Evolutionary conservation across 2,113 vertebrate species (phyloP).

Genomic region (Alces alces): DNA sequence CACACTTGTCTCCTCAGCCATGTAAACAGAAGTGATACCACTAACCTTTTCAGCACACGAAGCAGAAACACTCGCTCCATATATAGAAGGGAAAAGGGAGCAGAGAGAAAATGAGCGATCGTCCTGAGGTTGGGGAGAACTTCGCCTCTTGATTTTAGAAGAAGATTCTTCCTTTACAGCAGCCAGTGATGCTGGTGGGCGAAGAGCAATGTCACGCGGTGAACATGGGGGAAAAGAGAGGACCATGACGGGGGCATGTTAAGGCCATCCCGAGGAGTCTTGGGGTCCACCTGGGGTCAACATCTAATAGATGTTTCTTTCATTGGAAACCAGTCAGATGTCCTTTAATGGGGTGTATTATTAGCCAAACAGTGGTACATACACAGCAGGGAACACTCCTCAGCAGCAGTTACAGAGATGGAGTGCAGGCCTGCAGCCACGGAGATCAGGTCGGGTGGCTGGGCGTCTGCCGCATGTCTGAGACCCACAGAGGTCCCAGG

Average conservation of each 20-base stretch:
- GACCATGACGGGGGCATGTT: background rate
- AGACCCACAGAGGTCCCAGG: background rate
- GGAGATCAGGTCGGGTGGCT: accelerated
- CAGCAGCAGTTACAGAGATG: background rate
- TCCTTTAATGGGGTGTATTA: background rate
- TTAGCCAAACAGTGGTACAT: background rate
- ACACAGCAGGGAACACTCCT: background rate
- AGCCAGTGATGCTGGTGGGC: background rate
- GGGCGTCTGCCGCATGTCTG: too few species aligned
- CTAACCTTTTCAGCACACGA: background rate
- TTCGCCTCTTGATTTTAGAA: background rate
- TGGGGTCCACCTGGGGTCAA: background rate
- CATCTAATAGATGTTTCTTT: background rate
- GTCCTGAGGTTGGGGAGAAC: background rate
- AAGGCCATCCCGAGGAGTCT: background rate
- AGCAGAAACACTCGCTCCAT: background rate
- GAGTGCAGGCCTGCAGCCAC: background rate
- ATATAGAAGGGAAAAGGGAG: background rate
- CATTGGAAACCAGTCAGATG: background rate
- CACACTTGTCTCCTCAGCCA: background rate
- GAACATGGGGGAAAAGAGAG: background rate
- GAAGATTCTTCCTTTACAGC: background rate
- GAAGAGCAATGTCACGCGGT: accelerated
- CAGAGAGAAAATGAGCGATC: background rate
- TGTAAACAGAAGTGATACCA: background rate